These are phyloP conservation scores for Scaptomyza cyrtandrae DNA, from an alignment of 2,888 invertebrate genomes.

Conservation along the genomic window DNA sequence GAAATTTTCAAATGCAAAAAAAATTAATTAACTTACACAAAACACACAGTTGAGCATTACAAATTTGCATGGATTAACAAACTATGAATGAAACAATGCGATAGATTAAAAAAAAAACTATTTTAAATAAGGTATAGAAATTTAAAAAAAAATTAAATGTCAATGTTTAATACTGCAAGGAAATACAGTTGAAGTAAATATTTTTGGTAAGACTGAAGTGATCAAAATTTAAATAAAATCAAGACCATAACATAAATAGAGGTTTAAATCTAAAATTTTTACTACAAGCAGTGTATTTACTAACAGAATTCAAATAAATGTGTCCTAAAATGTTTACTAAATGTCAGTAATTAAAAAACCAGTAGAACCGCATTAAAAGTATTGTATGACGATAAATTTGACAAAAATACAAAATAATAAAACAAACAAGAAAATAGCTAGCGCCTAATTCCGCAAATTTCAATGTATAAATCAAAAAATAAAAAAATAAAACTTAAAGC, in stretches of 20 bases:
- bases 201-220: conserved; percentile 79
- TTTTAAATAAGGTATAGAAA: conserved; percentile 37
- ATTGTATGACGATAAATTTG: conserved; percentile 41
- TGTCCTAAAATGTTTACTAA: conserved; percentile 71
- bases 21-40: not conserved
- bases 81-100: conserved; percentile 54
- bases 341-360: conserved; percentile 52
- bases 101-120: conserved; percentile 47
- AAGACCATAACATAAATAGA: conserved; percentile 41
- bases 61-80: conserved; percentile 29
- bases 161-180: conserved; percentile 39
- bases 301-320: conserved; percentile 63
- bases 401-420: conserved; percentile 26
- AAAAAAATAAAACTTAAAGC: not conserved
- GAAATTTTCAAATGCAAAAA: conserved; percentile 44
- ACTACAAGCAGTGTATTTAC: conserved; percentile 41
- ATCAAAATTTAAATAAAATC: conserved; percentile 63
- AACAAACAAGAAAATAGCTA: conserved; percentile 58
- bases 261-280: conserved; percentile 39
- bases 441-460: conserved; percentile 68
- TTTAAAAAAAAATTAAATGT: conserved; percentile 32
- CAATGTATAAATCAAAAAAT: conserved; percentile 56
- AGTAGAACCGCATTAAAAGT: conserved; percentile 47
- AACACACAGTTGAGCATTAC: conserved; percentile 17
- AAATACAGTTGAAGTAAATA: conserved; percentile 41